Conservation (phyloP, 1,140 invertebrate genomes). For the Drosophila ercepeae region DNA sequence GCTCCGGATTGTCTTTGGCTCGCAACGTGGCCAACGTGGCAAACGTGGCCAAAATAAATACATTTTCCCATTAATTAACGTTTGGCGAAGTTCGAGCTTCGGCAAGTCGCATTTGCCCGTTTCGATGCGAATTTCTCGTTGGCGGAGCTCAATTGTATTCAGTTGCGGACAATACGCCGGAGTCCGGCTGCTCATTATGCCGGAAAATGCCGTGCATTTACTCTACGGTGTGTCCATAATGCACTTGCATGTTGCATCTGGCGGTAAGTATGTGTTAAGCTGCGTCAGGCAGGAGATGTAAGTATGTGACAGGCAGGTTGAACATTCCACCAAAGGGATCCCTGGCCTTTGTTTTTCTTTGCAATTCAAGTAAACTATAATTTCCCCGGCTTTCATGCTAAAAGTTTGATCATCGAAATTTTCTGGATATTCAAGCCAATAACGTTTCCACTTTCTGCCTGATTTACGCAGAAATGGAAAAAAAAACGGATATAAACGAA, state of each 20-base stretch:
- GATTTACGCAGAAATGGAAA: conserved; percentile 18
- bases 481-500: not conserved
- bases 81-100: conserved; percentile 37
- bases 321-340: too few relatives aligned
- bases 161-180: conserved; percentile 52
- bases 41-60: conserved; percentile 59
- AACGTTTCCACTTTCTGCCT: not conserved
- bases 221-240: conserved; percentile 39
- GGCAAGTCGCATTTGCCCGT: conserved; percentile 51
- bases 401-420: too few relatives aligned
- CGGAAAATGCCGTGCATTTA: conserved; percentile 44
- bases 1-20: conserved; percentile 29
- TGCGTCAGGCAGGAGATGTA: conserved; percentile 6
- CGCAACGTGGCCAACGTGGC: conserved; percentile 26
- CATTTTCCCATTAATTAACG: conserved; percentile 79
- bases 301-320: too few relatives aligned
- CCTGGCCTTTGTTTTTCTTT: too few relatives aligned
- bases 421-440: too few relatives aligned
- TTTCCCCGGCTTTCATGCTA: too few relatives aligned
- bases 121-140: not conserved
- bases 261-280: conserved; percentile 5
- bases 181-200: conserved; percentile 63
- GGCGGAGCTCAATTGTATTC: conserved; percentile 56
- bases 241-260: conserved; percentile 9
- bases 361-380: not conserved